These are phyloP conservation scores for Machimus atricapillus DNA, from an alignment of 2,888 invertebrate species.

Conservation along the genomic window DNA sequence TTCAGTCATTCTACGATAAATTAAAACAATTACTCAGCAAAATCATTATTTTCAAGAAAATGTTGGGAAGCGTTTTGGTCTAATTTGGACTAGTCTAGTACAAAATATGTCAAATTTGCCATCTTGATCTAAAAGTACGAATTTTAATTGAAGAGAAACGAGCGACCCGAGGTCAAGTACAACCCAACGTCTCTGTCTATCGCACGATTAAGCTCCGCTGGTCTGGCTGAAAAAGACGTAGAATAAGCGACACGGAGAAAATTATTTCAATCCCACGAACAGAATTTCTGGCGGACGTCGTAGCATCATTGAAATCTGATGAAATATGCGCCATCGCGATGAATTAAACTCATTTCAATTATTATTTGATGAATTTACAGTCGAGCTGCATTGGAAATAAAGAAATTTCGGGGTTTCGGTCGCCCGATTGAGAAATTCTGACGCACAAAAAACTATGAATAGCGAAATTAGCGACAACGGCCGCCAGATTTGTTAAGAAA, in stretches of 20 bases:
- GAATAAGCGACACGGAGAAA: conserved; percentile 22
- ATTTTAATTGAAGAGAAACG: not conserved
- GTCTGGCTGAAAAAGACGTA: conserved; percentile 15
- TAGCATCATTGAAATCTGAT: conserved; percentile 43
- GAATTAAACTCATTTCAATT: conserved; percentile 43
- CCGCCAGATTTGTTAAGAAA: not conserved
- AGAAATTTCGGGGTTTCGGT: conserved; percentile 11
- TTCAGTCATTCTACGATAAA: not conserved
- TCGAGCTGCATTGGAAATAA: conserved; percentile 4
- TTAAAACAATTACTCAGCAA: not conserved
- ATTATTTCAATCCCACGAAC: conserved; percentile 1
- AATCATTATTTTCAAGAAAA: not conserved
- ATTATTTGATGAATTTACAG: conserved; percentile 43
- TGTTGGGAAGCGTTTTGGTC: not conserved
- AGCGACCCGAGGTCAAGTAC: not conserved
- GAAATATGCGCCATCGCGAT: conserved; percentile 48
- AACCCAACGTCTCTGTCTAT: conserved; percentile 21
- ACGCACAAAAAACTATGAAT: conserved; percentile 25
- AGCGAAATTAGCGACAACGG: not conserved
- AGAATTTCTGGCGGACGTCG: conserved; percentile 29
- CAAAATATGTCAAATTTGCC: conserved; percentile 13
- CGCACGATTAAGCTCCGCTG: not conserved
- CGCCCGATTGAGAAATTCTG: conserved; percentile 7
- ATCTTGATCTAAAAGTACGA: conserved; percentile 12
- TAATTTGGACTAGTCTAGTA: not conserved